Base-by-base conservation (phyloP, 2,888 invertebrate genomes). In the Lamproptera curius region DNA sequence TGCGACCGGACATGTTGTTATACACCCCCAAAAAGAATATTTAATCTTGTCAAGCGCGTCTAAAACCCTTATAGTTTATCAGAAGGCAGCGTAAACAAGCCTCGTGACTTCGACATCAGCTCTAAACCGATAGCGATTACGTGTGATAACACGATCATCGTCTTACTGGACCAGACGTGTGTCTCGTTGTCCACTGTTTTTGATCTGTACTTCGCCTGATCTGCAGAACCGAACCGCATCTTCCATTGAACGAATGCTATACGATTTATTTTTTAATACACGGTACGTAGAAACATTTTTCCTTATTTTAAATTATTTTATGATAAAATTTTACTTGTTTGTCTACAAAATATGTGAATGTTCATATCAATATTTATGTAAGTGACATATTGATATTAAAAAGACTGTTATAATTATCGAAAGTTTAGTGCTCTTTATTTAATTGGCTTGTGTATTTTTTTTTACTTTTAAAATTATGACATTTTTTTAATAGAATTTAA, bases 1-100 rank as follows among this genome's bases (percentile, higher is more conserved):
- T n/a, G n/a, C n/a, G n/a, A n/a, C n/a, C n/a, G n/a, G n/a, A n/a
- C n/a, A n/a, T 10, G 28, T 13, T 11, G 40, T 11, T 20, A 17
- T n/a, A n/a, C n/a, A n/a, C n/a, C n/a, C n/a, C n/a, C n/a, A n/a
- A n/a, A n/a, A n/a, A 13, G 16, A 23, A 1, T 6, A 11, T 1
- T 14, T 15, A 20, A 14, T 15, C 23, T 3, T 13, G n/a, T n/a
- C n/a, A n/a, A n/a, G n/a, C n/a, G n/a, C 31, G 13, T 67, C 68
- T 65, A 70, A 65, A 73, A 71, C 62, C 68, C 70, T 71, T 69
- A 75, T 73, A 70, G 73, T 69, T 76, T 78, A 79, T 81, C 73
- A 63, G 56, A 55, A 67, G 61, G 62, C 60, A 53, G 43, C 54
- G 13, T 63, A 70, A 69, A 65, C 54, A 55, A 69, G 56, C 63